Base-by-base conservation (phyloP, 2,113 vertebrate genomes). In the Amblyopsis rosae region DNA sequence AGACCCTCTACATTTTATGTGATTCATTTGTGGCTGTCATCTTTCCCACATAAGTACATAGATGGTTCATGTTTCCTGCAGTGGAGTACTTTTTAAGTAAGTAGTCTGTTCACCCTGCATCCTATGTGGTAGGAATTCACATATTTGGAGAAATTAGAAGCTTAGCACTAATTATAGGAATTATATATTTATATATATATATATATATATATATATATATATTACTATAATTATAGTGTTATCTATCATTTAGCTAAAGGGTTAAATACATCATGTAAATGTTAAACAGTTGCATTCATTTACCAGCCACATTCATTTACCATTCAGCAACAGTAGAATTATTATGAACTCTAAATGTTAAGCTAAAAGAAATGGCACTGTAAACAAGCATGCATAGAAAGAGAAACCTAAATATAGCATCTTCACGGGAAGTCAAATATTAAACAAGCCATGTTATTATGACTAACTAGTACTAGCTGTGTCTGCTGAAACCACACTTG, bases 1-100 rank as follows among this genome's bases (percentile, higher is more conserved):
- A 62, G 47, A 41, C 13, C 62, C 59, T 63, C 62, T 53, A 66
- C 60, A 16, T 70, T 66, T 57, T 55, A 65, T 50, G 60, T 17
- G 62, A 63, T 70, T 68, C 8, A 66, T 69, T 64, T 68, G 69
- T 61, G 62, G 65, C 46, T 75, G 56, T 55, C 0, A 12, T 57
- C 41, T 48, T 6, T 35, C 59, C 15, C 72, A 68, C 65, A 66
- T 70, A 76, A 80, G 65, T 72, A 56, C 50, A 70, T 1, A 65
- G 63, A 60, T 12, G 68, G 48, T 32, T 63, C 2, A 1, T 55
- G 17, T 70, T 73, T 62, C 6, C 45, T 69, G 12, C 35, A 7
- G 19, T 12, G 35, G 58, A 16, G 32, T 32, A 10, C 9, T 32
- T 59, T 46, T 59, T 49, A 66, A 53, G 53, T 46, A 65, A 62